Base-by-base conservation (phyloP, 2,797 vertebrate species). In the Lithobates sylvaticus region DNA sequence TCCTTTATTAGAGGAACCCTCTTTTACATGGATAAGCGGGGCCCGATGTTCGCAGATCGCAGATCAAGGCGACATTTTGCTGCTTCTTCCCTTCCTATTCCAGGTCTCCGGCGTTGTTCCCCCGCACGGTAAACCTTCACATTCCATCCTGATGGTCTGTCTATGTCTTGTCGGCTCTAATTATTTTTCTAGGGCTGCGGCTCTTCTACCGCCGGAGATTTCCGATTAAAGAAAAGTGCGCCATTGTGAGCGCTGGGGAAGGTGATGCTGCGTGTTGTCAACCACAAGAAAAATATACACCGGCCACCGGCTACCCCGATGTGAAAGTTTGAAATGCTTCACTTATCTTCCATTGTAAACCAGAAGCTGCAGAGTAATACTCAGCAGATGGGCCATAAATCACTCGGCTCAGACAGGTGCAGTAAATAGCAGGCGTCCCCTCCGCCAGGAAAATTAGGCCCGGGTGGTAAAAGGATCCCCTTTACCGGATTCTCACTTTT, bases 351-450 rank as follows among this genome's bases (percentile, higher is more conserved):
- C 90, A 92, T 93, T 93, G 90, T 95, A 96, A 95, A 95, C 92
- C 91, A 89, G 88, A 91, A 91, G 92, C 91, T 88, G 90, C 89
- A 88, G 93, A 96, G 95, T 96, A 95, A 95, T 93, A 94, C 91
- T 96, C 91, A 85, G 91, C 94, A 95, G 94, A 95, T 94, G 95
- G 95, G 95, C 94, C 96, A 97, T 99, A 97, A 95, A 97, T 98
- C 97, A 98, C 94, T 12, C 21, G 94, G 94, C 94, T 93, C 89
- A 95, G 94, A 94, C 93, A 93, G 93, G 92, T 94, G 93, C 93
- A 95, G 93, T 95, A 94, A 93, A 94, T 93, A 93, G 89, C 92
- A 84, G 42, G 93, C 94, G 94, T 95, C 94, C 95, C 88, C 92
- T 92, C 94, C 93, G 94, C 91, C 90, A 92, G 95, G 93, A 91